A percentile compares a stretch with the other conserved stretches of the same genome.
Evolutionary conservation across 2,888 invertebrate genomes (phyloP).

Genomic region (Lysandra coridon): DNA sequence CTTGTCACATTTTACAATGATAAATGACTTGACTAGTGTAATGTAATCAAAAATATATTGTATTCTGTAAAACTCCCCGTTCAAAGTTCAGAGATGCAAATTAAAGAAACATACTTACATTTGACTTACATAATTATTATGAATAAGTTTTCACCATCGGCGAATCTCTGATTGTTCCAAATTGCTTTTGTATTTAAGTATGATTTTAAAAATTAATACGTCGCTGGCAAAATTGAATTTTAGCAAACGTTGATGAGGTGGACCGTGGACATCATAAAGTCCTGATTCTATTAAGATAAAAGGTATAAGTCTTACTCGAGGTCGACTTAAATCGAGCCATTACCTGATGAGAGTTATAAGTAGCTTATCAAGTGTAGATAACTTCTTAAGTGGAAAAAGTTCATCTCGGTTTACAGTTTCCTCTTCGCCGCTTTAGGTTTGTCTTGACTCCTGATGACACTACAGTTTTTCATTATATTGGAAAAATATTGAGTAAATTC

Average conservation of each 20-base stretch:
- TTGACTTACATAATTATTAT: no score
- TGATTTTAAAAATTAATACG: slow-evolving; percentile 49
- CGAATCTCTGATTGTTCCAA: not conserved
- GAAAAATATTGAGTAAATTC: no score
- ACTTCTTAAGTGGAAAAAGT: not conserved
- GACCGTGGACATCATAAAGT: slow-evolving; percentile 72
- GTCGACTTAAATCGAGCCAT: slow-evolving; percentile 37
- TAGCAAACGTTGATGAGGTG: slow-evolving; percentile 74
- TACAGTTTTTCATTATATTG: no score
- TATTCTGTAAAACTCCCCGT: no score
- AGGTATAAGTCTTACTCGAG: slow-evolving; percentile 69
- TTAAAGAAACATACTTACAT: no score
- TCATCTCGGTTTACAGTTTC: not conserved
- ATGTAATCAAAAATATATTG: no score
- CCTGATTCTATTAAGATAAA: slow-evolving; percentile 77
- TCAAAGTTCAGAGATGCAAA: no score
- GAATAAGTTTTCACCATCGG: not conserved
- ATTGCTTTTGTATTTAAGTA: not conserved
- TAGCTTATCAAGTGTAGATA: not conserved
- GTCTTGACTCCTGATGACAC: no score
- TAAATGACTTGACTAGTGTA: no score
- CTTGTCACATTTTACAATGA: no score
- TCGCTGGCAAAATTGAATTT: slow-evolving; percentile 59
- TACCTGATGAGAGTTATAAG: slow-evolving; percentile 13
- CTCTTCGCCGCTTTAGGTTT: no score